phyloP scores from a whole-genome alignment of 2,888 invertebrate species.

The Netelia melanura region DNA sequence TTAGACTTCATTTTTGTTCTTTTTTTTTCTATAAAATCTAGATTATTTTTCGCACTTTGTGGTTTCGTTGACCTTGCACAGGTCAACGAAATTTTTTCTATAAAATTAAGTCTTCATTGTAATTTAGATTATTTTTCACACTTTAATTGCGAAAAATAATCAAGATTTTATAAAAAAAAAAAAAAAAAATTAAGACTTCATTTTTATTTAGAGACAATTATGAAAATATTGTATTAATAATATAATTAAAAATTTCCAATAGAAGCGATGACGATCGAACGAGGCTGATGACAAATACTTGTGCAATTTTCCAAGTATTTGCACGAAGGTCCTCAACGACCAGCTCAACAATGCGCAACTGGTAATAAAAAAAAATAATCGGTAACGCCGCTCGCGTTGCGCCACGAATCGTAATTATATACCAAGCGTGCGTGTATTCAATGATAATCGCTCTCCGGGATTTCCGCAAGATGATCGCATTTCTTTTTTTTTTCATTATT shows the following conservation, averaged over 20 bases:
- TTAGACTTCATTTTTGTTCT: too few relatives aligned
- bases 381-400: conserved; percentile 51
- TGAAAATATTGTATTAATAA: too few relatives aligned
- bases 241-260: neutral
- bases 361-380: conserved; percentile 63
- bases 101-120: too few relatives aligned
- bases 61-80: too few relatives aligned
- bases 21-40: too few relatives aligned
- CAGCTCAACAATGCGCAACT: conserved; percentile 50
- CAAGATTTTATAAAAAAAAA: too few relatives aligned
- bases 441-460: conserved; percentile 10
- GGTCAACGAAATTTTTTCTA: too few relatives aligned
- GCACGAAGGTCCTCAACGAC: conserved; percentile 55
- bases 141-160: too few relatives aligned
- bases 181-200: too few relatives aligned
- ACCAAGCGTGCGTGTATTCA: conserved; percentile 1
- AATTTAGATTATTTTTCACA: too few relatives aligned
- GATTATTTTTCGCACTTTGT: too few relatives aligned
- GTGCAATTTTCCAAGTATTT: conserved; percentile 1
- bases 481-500: conserved; percentile 30
- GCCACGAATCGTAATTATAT: conserved; percentile 62
- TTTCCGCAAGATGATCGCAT: neutral
- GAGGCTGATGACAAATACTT: neutral
- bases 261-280: conserved; percentile 9
- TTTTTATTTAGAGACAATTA: too few relatives aligned